A percentile compares a stretch with the other conserved stretches of the same genome.
Conservation (phyloP, 1,140 invertebrate genomes). For the Dendroctonus ponderosae region DNA sequence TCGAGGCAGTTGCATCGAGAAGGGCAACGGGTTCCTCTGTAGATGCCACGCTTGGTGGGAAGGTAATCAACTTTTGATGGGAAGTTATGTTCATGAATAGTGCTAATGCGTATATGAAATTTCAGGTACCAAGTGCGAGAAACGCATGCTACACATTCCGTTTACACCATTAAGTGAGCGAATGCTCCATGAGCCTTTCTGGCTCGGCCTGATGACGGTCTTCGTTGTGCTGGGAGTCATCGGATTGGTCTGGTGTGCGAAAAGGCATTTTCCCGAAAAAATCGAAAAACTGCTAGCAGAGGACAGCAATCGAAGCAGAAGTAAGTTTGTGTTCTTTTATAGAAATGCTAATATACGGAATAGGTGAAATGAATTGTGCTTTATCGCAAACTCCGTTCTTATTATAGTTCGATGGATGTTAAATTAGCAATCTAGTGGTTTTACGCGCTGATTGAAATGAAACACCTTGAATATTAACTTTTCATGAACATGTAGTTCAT, state of each 20-base stretch:
- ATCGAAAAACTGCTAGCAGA: conserved; percentile 78
- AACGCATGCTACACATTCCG: conserved; percentile 63
- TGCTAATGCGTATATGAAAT: neutral
- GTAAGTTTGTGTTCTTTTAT: too few species aligned
- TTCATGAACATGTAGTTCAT: too few species aligned
- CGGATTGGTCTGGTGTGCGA: conserved; percentile 75
- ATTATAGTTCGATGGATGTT: too few species aligned
- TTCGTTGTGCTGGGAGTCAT: conserved; percentile 71
- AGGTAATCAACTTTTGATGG: conserved; percentile 24
- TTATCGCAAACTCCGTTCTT: too few species aligned
- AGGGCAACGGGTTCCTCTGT: conserved; percentile 63
- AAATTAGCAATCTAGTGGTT: too few species aligned
- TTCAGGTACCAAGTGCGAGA: conserved; percentile 55
- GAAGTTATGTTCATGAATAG: neutral
- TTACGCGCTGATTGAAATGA: too few species aligned
- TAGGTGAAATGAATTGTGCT: too few species aligned
- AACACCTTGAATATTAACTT: too few species aligned
- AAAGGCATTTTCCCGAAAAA: conserved; percentile 78
- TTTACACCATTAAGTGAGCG: conserved; percentile 68
- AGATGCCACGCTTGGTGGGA: conserved; percentile 66
- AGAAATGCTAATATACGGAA: too few species aligned
- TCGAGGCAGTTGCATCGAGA: conserved; percentile 65
- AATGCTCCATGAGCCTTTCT: conserved; percentile 81
- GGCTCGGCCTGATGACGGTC: conserved; percentile 77
- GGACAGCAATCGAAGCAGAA: conserved; percentile 61